Base-by-base conservation (phyloP, 2,888 invertebrate species). In the Hyles lineata region DNA sequence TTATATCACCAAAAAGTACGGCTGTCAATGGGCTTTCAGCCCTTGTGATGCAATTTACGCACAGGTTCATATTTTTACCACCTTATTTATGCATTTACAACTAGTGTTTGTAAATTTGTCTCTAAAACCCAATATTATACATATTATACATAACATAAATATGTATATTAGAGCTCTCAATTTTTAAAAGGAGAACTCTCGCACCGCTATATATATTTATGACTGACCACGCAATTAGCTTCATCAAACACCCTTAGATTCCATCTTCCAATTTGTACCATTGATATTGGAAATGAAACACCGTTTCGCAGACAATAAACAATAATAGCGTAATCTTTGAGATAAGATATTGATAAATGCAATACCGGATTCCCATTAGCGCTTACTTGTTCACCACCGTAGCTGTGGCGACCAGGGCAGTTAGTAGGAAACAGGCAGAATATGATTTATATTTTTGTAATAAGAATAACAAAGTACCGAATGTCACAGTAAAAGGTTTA, bases 281-380 rank as follows among this genome's bases (percentile, higher is more conserved):
- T 55, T n/a, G 55, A 55, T 55, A 67, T 50, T 23, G 0, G 23
- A 67, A 67, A 23, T 35, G 25, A 67, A 67, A 23, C 6, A 17
- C 50, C 67, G 43, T 67, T 67, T 50, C 67, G 43, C 67, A 50
- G 67, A 6, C 17, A 23, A 50, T 23, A 50, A 50, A 50, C 67
- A 67, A 67, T 67, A 43, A 67, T 67, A 11, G 21, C 35, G 43
- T 50, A 43, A 67, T 67, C 67, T 67, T 17, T 3, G 23, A 67
- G 67, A 67, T 67, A 67, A 67, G 67, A 67, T 67, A 67, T 6
- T 6, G 50, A 67, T 67, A 50, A 62, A 67, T 15, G 43, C 43
- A 67, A 35, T 67, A 67, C 43, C 23, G 23, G 43, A 17, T 50
- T 50, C 67, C 67, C 67, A 67, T 67, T 67, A 67, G 67, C 43